A percentile compares a stretch with the other conserved stretches of the same genome.
Evolutionary conservation across 92 coral and sea anemone genomes (phyloP).

Genomic region (Montipora capitata): DNA sequence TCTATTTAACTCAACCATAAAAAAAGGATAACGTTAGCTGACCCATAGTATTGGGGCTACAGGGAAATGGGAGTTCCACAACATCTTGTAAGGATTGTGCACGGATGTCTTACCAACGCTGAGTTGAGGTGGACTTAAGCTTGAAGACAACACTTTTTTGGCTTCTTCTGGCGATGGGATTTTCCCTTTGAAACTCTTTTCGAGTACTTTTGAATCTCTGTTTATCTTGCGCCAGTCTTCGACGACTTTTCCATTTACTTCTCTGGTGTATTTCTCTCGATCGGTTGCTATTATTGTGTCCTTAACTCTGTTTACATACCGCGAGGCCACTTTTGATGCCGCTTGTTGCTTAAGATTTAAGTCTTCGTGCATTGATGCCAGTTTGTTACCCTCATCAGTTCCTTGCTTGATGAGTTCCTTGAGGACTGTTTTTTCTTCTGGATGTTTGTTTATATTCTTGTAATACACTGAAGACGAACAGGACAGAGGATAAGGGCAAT

Average conservation of each 20-base stretch:
- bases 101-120: slow-evolving; percentile 42
- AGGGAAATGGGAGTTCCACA: slow-evolving; percentile 49
- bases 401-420: too few relatives aligned
- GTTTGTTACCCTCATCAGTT: too few relatives aligned
- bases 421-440: too few relatives aligned
- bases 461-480: too few relatives aligned
- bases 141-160: slow-evolving; percentile 21
- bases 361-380: too few relatives aligned
- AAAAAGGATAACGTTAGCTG: not conserved
- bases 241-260: slow-evolving; percentile 36
- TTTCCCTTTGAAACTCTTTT: slow-evolving; percentile 32
- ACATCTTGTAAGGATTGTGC: slow-evolving; percentile 35
- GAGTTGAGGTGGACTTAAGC: slow-evolving; percentile 2
- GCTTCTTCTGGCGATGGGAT: slow-evolving; percentile 47
- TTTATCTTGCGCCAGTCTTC: slow-evolving; percentile 58
- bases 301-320: too few relatives aligned
- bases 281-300: too few relatives aligned
- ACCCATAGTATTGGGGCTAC: not conserved
- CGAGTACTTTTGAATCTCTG: slow-evolving; percentile 49
- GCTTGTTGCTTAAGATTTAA: too few relatives aligned
- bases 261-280: slow-evolving; percentile 52
- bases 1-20: not conserved
- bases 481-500: too few relatives aligned
- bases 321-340: too few relatives aligned
- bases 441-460: too few relatives aligned